A percentile compares a stretch with the other conserved stretches of the same genome.
These are phyloP conservation scores for Oryzias celebensis DNA, from an alignment of 2,113 vertebrate species.

Conservation along the genomic window DNA sequence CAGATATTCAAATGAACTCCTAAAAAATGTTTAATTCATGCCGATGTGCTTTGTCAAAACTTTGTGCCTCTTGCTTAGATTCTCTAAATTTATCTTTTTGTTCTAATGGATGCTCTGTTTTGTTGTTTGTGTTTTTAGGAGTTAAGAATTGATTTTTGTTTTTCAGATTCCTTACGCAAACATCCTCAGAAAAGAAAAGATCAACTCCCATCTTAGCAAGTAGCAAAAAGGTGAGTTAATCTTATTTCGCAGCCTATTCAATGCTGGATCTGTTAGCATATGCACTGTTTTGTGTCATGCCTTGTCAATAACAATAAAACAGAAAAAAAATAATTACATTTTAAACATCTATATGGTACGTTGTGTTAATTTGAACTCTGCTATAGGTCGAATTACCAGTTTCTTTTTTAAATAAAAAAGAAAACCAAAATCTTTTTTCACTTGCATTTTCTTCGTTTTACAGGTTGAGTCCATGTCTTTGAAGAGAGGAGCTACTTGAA, in stretches of 20 bases:
- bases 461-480: constrained; percentile 20
- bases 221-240: constrained; percentile 83
- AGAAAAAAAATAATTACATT: not conserved
- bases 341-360: not conserved
- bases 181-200: constrained; percentile 97
- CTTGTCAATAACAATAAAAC: not conserved
- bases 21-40: constrained; percentile 27
- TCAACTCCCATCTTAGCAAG: constrained; percentile 93
- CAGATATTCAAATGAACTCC: constrained; percentile 35
- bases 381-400: too few relatives aligned
- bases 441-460: constrained; percentile 4
- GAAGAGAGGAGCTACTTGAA: constrained; percentile 15
- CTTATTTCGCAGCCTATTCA: not conserved
- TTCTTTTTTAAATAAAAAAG: too few relatives aligned
- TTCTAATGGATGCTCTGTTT: not conserved
- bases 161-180: constrained; percentile 97
- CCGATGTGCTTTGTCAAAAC: constrained; percentile 12
- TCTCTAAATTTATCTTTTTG: not conserved
- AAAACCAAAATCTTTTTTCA: not conserved
- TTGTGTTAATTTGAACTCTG: not conserved
- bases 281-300: too few relatives aligned
- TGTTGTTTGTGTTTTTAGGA: not conserved
- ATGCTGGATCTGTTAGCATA: too few relatives aligned
- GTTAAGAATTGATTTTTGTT: not conserved
- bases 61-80: constrained; percentile 1